A percentile compares a stretch with the other conserved stretches of the same genome.
Evolutionary conservation across 2,113 vertebrate genomes (phyloP).

Genomic region (Syrmaticus mikado): DNA sequence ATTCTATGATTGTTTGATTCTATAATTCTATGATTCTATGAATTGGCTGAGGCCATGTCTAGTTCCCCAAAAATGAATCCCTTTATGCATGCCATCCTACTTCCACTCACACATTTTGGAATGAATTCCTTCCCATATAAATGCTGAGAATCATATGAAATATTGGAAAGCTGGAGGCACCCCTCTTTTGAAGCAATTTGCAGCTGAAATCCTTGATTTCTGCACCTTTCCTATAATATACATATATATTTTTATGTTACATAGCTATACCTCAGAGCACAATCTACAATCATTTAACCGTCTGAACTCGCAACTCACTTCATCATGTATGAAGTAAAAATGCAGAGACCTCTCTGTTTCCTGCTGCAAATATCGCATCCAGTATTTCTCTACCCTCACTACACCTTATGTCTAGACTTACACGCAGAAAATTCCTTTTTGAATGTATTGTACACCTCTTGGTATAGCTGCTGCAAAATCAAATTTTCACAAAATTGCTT

Average conservation of each 20-base stretch:
- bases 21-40: not conserved
- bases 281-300: not conserved
- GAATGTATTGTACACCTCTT: conserved; percentile 48
- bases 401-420: conserved; percentile 56
- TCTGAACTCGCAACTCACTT: conserved; percentile 60
- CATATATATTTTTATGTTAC: not conserved
- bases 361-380: conserved; percentile 41
- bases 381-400: conserved; percentile 43
- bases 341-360: conserved; percentile 48
- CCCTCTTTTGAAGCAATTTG: not conserved
- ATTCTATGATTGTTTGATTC: too few species aligned
- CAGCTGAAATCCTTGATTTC: not conserved
- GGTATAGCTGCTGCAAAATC: conserved; percentile 63
- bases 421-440: conserved; percentile 38
- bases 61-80: not conserved
- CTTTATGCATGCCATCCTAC: not conserved
- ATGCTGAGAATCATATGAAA: not conserved
- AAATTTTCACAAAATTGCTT: conserved; percentile 60
- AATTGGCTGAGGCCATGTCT: not conserved
- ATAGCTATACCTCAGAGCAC: not conserved
- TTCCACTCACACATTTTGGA: not conserved
- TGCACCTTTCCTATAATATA: not conserved
- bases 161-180: not conserved
- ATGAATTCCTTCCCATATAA: not conserved
- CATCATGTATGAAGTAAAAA: conserved; percentile 52